phyloP scores from a whole-genome alignment of 2,797 vertebrate species.

The Lutjanus argentimaculatus region DNA sequence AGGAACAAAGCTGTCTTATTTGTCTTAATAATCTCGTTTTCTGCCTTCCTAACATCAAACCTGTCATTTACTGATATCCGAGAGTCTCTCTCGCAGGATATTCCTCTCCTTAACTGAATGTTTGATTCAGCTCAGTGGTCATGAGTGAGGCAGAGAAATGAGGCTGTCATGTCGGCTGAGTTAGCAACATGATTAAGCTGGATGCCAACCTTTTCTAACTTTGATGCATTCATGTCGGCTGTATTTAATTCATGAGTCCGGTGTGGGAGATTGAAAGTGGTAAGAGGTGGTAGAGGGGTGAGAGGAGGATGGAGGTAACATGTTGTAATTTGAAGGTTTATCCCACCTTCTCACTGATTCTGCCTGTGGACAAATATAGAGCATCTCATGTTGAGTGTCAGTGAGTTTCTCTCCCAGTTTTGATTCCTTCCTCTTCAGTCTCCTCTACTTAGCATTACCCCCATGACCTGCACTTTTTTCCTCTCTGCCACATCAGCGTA shows the following conservation, averaged over 20 bases:
- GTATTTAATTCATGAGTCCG: conserved; percentile 70
- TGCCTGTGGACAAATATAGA: background rate
- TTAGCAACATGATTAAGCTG: conserved; percentile 64
- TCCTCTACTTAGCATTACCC: background rate
- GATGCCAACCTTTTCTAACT: conserved; percentile 68
- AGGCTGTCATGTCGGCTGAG: conserved; percentile 59
- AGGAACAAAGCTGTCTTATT: conserved; percentile 8
- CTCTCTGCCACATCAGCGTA: background rate
- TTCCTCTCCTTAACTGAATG: conserved; percentile 30
- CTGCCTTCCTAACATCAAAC: background rate
- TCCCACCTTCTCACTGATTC: background rate
- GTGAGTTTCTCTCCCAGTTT: background rate
- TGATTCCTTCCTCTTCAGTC: background rate
- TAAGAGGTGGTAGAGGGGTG: background rate
- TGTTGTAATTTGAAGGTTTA: conserved; percentile 8
- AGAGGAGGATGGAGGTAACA: background rate
- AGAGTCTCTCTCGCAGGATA: conserved; percentile 22
- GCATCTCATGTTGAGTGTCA: too few species aligned
- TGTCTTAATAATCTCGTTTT: conserved; percentile 19
- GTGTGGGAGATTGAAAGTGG: conserved; percentile 33
- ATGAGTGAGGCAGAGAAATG: conserved; percentile 45
- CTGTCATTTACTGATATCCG: conserved; percentile 1
- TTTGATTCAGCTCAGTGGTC: conserved; percentile 52
- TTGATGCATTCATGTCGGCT: conserved; percentile 64
- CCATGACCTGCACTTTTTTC: background rate